Conservation (phyloP, 2,113 vertebrate species). For the Daphoenositta chrysoptera region DNA sequence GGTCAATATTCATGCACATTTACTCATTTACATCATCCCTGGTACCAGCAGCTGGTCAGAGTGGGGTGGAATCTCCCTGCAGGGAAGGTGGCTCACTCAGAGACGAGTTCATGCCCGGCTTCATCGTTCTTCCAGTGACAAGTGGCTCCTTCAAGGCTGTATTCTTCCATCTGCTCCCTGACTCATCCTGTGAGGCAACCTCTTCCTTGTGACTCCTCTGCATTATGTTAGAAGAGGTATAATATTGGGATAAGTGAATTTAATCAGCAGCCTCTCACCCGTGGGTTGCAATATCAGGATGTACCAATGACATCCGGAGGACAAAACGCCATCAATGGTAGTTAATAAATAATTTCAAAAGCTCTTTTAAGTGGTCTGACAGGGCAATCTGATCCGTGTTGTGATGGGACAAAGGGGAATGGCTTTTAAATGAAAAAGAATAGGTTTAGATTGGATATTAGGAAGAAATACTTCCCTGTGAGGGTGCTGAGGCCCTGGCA, state of each 20-base stretch:
- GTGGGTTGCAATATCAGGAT: background rate
- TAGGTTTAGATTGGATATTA: background rate
- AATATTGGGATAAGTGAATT: background rate
- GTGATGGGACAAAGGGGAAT: background rate
- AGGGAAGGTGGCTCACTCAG: background rate
- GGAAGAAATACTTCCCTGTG: background rate
- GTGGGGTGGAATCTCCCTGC: background rate
- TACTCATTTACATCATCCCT: background rate
- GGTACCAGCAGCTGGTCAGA: background rate
- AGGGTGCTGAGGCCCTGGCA: background rate
- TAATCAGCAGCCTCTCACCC: background rate
- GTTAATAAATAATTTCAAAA: background rate
- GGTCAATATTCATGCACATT: background rate
- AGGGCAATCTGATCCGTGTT: background rate
- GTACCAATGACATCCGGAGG: fast-evolving
- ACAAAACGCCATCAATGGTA: background rate
- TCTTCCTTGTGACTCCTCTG: background rate
- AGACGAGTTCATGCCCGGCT: fast-evolving
- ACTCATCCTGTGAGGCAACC: background rate
- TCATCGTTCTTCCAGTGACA: background rate
- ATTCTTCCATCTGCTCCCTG: background rate
- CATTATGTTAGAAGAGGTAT: background rate
- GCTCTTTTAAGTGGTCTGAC: background rate
- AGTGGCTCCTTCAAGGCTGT: background rate
- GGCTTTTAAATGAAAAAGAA: background rate